Evolutionary conservation across 2,113 vertebrate species (phyloP).

Genomic region (Oriolus oriolus): DNA sequence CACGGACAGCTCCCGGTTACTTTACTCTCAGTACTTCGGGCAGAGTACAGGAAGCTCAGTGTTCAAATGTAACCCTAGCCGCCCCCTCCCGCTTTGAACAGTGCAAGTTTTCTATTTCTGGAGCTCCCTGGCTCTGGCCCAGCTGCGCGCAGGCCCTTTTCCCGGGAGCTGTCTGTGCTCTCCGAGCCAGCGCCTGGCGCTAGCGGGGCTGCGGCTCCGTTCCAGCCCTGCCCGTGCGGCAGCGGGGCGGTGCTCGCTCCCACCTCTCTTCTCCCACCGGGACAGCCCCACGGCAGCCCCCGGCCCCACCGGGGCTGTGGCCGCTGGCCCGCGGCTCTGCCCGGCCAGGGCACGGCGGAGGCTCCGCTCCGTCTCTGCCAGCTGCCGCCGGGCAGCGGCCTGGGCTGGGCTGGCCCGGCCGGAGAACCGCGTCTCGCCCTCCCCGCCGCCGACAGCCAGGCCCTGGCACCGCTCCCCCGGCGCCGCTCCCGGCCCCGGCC

Average conservation of each 20-base stretch:
- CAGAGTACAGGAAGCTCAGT: rapidly evolving
- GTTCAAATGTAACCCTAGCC: neutral
- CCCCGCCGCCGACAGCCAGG: too few relatives aligned
- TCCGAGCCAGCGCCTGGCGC: neutral
- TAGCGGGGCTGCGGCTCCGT: rapidly evolving
- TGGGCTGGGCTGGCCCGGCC: neutral
- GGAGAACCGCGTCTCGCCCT: too few relatives aligned
- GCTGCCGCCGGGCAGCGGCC: neutral
- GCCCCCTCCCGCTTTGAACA: neutral
- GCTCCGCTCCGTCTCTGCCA: neutral
- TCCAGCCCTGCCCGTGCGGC: rapidly evolving
- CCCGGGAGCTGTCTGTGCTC: neutral
- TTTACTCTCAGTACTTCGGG: neutral
- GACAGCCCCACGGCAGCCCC: neutral
- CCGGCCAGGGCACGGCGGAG: neutral
- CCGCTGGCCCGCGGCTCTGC: neutral
- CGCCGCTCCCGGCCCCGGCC: too few relatives aligned
- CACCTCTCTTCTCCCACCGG: neutral
- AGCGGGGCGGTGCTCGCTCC: neutral
- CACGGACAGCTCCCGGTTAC: rapidly evolving
- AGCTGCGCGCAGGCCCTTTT: neutral
- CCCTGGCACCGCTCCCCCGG: too few relatives aligned
- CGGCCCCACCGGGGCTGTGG: too few relatives aligned
- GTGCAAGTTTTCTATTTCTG: neutral
- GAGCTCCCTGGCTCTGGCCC: neutral